Base-by-base conservation (phyloP, 2,888 invertebrate species). In the Spicauda simplicius region DNA sequence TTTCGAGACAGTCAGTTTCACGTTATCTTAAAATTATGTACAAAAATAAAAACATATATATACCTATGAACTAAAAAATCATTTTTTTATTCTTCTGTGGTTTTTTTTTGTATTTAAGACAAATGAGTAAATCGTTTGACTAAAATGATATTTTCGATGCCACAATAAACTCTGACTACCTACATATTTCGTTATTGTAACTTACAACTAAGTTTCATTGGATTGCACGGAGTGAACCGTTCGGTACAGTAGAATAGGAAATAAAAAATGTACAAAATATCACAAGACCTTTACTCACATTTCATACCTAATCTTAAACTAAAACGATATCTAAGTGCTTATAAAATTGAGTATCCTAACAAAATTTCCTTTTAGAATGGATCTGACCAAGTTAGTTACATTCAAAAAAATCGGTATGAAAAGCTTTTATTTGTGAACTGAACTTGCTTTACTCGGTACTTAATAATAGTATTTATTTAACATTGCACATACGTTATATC, bases 261-360 rank as follows among this genome's bases (percentile, higher is more conserved):
- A 25, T 25, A 41, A 41, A 41, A 63, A 64, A 64, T 63, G 12
- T 63, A 63, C 63, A 63, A 63, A 63, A 63, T 63, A 63, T 63
- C 63, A 63, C 63, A 63, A 63, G 20, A 52, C n/a, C 11, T 45
- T 14, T 45, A 45, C 45, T 45, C 45, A 45, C 45, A 45, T 45
- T 45, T 2, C 45, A 25, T 25, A 48, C 25, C 48, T 10, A 48
- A 6, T 16, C 25, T 59, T 59, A 59, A 3, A 59, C 19, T 59
- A 59, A n/a, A 12, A 58, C 45, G 41, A 58, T 20, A 58, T 2
- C 8, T 48, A 64, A 10, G n/a, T 8, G 55, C 45, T 55, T 30
- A 37, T 50, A 5, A 19, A 57, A 53, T n/a, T 58, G 41, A 58
- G 58, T 64, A 64, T 41, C 64, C 52, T 12, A 41, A 37, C 37